Conservation (phyloP, 1,140 invertebrate genomes). For the Apis laboriosa region DNA sequence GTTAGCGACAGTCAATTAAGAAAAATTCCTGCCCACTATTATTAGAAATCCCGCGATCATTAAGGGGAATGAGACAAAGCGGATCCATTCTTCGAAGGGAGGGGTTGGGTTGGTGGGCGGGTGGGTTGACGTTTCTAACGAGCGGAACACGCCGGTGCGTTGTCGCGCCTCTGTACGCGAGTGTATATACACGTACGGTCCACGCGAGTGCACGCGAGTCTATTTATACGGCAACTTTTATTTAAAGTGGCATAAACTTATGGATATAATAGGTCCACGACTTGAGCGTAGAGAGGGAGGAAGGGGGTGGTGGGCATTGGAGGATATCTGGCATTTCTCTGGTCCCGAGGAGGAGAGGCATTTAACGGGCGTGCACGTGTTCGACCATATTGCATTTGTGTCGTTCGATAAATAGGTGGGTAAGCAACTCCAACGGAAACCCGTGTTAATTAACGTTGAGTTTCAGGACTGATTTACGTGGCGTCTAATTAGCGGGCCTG, state of each 20-base stretch:
- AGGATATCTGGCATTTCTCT: constrained; percentile 59
- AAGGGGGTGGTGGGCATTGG: neutral
- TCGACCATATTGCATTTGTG: constrained; percentile 71
- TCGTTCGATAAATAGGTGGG: constrained; percentile 78
- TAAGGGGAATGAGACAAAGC: constrained; percentile 3
- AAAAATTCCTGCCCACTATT: constrained; percentile 23
- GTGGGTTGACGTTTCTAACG: constrained; percentile 11
- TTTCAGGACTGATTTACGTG: constrained; percentile 81
- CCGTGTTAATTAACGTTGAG: constrained; percentile 81
- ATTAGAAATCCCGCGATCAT: constrained; percentile 27
- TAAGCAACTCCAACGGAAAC: constrained; percentile 78
- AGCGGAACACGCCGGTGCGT: neutral
- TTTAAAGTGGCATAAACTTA: constrained; percentile 50
- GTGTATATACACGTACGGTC: neutral
- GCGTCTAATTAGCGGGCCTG: constrained; percentile 80
- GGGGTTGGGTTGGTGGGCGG: neutral
- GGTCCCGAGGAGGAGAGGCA: constrained; percentile 46
- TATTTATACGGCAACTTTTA: constrained; percentile 44
- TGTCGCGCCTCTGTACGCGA: neutral
- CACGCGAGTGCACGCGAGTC: neutral
- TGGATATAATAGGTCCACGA: constrained; percentile 40
- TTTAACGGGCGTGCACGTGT: constrained; percentile 71
- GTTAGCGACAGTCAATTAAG: constrained; percentile 29
- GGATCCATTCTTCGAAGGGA: neutral
- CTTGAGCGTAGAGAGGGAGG: neutral